Percentiles rank a stretch among this genome's conserved stretches.
phyloP scores from a whole-genome alignment of 2,113 vertebrate species.

The Okapia johnstoni region DNA sequence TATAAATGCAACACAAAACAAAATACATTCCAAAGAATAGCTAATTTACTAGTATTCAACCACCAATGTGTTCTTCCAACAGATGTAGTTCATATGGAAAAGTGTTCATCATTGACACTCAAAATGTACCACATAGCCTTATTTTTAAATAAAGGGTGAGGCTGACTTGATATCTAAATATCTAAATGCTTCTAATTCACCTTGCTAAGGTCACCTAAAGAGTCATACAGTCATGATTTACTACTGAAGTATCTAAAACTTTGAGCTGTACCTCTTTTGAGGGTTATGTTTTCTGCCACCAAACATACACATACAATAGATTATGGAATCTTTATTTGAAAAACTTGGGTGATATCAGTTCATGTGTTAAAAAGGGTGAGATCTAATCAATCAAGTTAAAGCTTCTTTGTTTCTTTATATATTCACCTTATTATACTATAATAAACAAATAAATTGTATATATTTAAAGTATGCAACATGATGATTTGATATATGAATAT shows the following conservation, averaged over 20 bases:
- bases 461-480: background rate
- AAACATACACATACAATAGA: background rate
- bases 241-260: background rate
- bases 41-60: slow-evolving; percentile 22
- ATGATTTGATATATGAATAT: background rate
- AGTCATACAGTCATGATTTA: background rate
- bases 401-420: background rate
- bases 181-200: background rate
- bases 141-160: background rate
- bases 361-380: background rate
- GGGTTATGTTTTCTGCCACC: background rate
- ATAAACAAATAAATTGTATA: background rate
- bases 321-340: background rate
- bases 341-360: background rate
- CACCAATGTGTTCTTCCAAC: background rate
- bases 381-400: background rate
- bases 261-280: background rate
- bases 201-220: slow-evolving; percentile 31
- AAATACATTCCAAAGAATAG: background rate
- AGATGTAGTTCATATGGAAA: slow-evolving; percentile 34
- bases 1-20: slow-evolving; percentile 22
- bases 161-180: background rate
- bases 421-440: background rate
- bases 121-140: background rate
- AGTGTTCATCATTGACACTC: background rate